These are phyloP conservation scores for Anarrhichthys ocellatus DNA, from an alignment of 2,113 vertebrate species.

Conservation along the genomic window DNA sequence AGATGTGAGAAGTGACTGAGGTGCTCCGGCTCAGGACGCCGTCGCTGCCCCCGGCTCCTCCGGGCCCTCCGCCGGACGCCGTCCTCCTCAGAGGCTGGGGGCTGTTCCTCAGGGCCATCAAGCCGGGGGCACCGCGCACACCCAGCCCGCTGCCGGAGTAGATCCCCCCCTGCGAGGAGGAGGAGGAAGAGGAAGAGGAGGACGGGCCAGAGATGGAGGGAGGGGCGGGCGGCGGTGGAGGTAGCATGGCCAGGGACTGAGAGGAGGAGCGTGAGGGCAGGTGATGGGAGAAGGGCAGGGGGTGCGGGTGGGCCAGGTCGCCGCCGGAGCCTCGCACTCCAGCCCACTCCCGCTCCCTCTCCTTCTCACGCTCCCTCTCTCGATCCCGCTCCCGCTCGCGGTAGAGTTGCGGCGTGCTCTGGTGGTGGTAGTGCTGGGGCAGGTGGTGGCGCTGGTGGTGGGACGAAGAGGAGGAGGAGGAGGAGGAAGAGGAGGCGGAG, in stretches of 20 bases:
- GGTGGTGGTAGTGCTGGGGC: conserved; percentile 86
- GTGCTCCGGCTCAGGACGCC: conserved; percentile 91
- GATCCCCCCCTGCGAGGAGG: conserved; percentile 81
- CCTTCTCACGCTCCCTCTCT: conserved; percentile 82
- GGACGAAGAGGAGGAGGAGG: conserved; percentile 83
- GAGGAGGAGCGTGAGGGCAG: conserved; percentile 85
- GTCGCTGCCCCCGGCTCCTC: conserved; percentile 82
- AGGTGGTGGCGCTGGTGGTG: conserved; percentile 82
- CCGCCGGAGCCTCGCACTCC: conserved; percentile 78
- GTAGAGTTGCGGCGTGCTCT: conserved; percentile 86
- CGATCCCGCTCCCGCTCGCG: conserved; percentile 79
- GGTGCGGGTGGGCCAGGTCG: conserved; percentile 80
- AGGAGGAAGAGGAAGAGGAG: conserved; percentile 81
- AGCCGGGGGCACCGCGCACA: conserved; percentile 81
- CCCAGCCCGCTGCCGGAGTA: conserved; percentile 78
- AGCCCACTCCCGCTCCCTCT: conserved; percentile 83
- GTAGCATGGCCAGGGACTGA: conserved; percentile 83
- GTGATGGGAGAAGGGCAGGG: conserved; percentile 84
- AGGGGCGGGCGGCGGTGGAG: conserved; percentile 85
- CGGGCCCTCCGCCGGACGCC: conserved; percentile 89
- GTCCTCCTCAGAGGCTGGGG: conserved; percentile 92
- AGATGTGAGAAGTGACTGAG: conserved; percentile 93
- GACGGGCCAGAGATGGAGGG: conserved; percentile 79
- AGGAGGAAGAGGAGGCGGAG: conserved; percentile 81
- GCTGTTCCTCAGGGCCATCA: conserved; percentile 91